Base-by-base conservation (phyloP, 2,797 vertebrate species). In the Schizopygopsis malacanthus region DNA sequence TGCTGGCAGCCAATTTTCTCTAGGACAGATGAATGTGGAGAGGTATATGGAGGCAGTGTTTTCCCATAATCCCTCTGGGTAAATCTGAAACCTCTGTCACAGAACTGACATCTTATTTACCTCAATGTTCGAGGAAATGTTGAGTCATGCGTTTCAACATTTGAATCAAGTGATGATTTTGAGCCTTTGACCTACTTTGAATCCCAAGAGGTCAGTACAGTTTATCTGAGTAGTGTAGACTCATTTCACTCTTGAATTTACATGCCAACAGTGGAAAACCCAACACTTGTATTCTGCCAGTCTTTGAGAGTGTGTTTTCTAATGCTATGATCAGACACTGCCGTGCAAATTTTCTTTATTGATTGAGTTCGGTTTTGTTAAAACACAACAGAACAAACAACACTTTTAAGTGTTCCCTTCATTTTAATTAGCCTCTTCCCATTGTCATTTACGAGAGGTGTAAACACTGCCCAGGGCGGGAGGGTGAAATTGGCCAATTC, bases 1-100 rank as follows among this genome's bases (percentile, higher is more conserved):
- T 81, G 90, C 88, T 94, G 94, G 93, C 94, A 94, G 92, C 93
- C 95, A 95, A 96, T 96, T 95, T 95, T 91, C 93, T 91, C 83
- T 5, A 52, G 85, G 89, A 91, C 91, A 91, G 92, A 95, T 94
- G 93, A 94, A 93, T 93, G 90, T 92, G 89, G 88, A 90, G 88
- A 87, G 90, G 93, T 90, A 91, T 88, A 91, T 52, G 87, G 87
- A 93, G 71, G 90, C 77, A 37, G 86, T 84, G 81, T 87, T 85
- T 91, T 91, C 87, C 89, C 87, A 84, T 82, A 87, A 91, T 90
- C 88, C 90, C 90, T 87, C 88, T 91, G 87, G 88, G 80, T 18
- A 50, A 72, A 73, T 56, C 89, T n/a, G 81, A 82, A 78, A 88
- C 83, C 79, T 25, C 54, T 81, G 16, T 59, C 69, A 37, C 79